Evolutionary conservation across 2,888 invertebrate species (phyloP).

Genomic region (Ichneumoninae sp.): DNA sequence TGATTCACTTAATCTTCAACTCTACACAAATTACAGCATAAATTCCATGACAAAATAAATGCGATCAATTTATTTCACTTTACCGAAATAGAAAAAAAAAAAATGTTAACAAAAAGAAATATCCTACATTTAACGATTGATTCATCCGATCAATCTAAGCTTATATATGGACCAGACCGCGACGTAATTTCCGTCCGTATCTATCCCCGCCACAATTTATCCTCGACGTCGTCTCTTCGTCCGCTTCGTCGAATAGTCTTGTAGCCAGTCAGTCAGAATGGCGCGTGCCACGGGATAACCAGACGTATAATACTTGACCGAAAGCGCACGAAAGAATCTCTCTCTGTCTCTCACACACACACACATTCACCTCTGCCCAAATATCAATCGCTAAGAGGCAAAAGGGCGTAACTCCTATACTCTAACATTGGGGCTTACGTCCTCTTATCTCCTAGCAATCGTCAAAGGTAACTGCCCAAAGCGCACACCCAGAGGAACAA

Average conservation of each 20-base stretch:
- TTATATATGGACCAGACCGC: background rate
- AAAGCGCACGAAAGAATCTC: conserved; percentile 30
- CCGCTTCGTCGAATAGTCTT: conserved; percentile 26
- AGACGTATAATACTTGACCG: conserved; percentile 14
- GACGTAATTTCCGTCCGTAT: conserved; percentile 33
- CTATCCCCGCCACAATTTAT: conserved; percentile 43
- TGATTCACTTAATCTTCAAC: too few species aligned
- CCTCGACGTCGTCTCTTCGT: conserved; percentile 39
- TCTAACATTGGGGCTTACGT: background rate
- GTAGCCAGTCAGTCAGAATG: conserved; percentile 33
- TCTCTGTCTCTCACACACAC: too few species aligned
- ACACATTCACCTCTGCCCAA: background rate
- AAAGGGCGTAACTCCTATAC: background rate
- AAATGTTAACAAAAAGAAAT: background rate
- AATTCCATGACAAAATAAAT: too few species aligned
- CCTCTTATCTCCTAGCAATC: background rate
- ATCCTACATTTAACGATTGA: background rate
- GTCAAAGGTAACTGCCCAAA: background rate
- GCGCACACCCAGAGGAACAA: background rate
- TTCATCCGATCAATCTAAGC: background rate
- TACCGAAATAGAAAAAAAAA: background rate
- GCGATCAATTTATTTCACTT: too few species aligned
- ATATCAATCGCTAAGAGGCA: background rate
- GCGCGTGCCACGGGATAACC: conserved; percentile 38
- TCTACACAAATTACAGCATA: too few species aligned